Evolutionary conservation across 1,140 invertebrate species (phyloP).

Genomic region (Augochlora pura): DNA sequence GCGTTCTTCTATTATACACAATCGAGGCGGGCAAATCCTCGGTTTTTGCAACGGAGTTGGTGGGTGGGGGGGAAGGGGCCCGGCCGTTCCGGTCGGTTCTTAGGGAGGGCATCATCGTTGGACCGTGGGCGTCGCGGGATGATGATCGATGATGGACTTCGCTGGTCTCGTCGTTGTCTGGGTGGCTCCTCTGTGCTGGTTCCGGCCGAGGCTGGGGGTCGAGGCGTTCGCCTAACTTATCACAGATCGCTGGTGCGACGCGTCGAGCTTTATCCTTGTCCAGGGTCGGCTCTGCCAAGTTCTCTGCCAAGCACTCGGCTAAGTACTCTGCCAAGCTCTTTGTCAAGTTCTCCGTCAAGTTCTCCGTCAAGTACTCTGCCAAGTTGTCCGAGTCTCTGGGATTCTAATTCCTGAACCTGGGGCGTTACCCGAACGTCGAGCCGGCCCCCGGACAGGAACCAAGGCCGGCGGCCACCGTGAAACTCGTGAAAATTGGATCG

Average conservation of each 20-base stretch:
- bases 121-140: conserved; percentile 10
- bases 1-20: conserved; percentile 70
- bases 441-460: conserved; percentile 13
- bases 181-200: too few species aligned
- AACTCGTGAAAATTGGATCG: conserved; percentile 22
- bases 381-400: too few species aligned
- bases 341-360: too few species aligned
- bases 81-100: conserved; percentile 29
- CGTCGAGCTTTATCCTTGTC: conserved; percentile 11
- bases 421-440: background rate
- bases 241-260: conserved; percentile 53
- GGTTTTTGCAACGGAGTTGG: too few species aligned
- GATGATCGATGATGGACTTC: background rate
- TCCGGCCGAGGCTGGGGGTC: too few species aligned
- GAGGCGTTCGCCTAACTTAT: conserved; percentile 33
- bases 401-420: too few species aligned
- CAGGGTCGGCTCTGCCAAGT: too few species aligned
- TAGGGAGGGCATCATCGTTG: conserved; percentile 23
- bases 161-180: conserved; percentile 50
- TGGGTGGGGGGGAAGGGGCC: too few species aligned
- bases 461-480: conserved; percentile 26
- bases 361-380: too few species aligned
- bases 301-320: too few species aligned
- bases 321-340: too few species aligned
- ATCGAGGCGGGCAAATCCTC: conserved; percentile 56